Evolutionary conservation across 2,888 invertebrate species (phyloP), one percentile per base, ranked within the genome.

Genomic region (Drosophila bunnanda): DNA sequence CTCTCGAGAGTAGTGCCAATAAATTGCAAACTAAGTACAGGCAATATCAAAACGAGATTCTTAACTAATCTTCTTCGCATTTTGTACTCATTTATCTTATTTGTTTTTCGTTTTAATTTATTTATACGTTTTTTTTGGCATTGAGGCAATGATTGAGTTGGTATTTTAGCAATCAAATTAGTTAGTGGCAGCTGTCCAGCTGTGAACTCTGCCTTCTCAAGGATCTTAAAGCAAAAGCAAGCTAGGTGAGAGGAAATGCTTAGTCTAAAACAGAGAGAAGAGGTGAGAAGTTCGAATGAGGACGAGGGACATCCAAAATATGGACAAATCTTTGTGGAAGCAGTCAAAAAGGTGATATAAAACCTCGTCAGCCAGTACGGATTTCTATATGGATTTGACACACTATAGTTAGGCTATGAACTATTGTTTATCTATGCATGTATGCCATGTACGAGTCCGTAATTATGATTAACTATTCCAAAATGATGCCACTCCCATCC

Each of bases 81-180:
- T 64, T 64, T 64, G 64, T 64, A 64, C 64, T 64, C 61, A 48
- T 64, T 61, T 61, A 32, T 62, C 25, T 32, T 48, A 22, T 61
- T 61, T 25, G 20, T 25, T 58, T 54, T 38, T 32, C n/a, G 9
- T 46, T 28, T 9, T 36, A 15, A 25, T 30, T 65, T 54, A 30
- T n/a, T 41, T 12, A 28, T 30, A 38, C 15, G 25, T 10, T 38
- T 28, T 30, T 25, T 46, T 68, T 68, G 67, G 67, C 67, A 68
- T 66, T 56, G 36, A 50, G 34, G 56, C 60, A 60, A 60, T 55
- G 60, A 43, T 56, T 56, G 56, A 25, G 41, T 56, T 38, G 41
- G 32, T 39, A 30, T 48, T 48, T 20, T 20, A 32, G 50, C 50
- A 25, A 56, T 60, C 41, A 32, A 68, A 55, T 54, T 28, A 67